A percentile compares a stretch with the other conserved stretches of the same genome.
Conservation (phyloP, 2,113 vertebrate species). For the Siniperca knerii region DNA sequence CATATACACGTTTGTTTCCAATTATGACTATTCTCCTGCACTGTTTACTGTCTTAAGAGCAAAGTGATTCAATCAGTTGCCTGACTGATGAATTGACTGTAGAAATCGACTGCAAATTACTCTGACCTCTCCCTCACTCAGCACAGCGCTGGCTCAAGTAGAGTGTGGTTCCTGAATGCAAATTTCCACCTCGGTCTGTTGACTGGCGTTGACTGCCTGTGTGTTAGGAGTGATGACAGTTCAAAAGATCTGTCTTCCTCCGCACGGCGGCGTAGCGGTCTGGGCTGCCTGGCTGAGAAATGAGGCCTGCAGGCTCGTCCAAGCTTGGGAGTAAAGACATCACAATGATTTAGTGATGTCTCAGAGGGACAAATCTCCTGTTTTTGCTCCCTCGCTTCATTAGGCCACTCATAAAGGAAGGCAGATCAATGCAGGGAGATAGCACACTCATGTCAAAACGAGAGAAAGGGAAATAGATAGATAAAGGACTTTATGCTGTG, state of each 20-base stretch:
- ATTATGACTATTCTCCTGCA: conserved; percentile 45
- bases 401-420: conserved; percentile 72
- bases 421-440: conserved; percentile 72
- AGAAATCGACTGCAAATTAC: conserved; percentile 67
- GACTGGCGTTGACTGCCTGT: conserved; percentile 19
- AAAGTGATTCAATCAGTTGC: conserved; percentile 61
- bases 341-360: conserved; percentile 67
- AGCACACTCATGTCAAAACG: conserved; percentile 37
- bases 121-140: conserved; percentile 66
- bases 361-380: conserved; percentile 61
- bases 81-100: conserved; percentile 65
- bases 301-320: conserved; percentile 50
- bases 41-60: conserved; percentile 54
- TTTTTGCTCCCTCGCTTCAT: conserved; percentile 70
- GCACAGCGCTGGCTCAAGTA: conserved; percentile 33
- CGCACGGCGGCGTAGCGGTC: conserved; percentile 5
- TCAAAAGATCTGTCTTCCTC: conserved; percentile 60
- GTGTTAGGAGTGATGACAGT: conserved; percentile 52
- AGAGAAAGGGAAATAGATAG: conserved; percentile 39
- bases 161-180: conserved; percentile 62
- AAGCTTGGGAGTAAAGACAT: conserved; percentile 64
- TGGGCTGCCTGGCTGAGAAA: conserved; percentile 53
- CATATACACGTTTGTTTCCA: conserved; percentile 40
- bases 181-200: conserved; percentile 47
- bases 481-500: conserved; percentile 50